Evolutionary conservation across 2,888 invertebrate genomes (phyloP).

Genomic region (Campoplex nolae): DNA sequence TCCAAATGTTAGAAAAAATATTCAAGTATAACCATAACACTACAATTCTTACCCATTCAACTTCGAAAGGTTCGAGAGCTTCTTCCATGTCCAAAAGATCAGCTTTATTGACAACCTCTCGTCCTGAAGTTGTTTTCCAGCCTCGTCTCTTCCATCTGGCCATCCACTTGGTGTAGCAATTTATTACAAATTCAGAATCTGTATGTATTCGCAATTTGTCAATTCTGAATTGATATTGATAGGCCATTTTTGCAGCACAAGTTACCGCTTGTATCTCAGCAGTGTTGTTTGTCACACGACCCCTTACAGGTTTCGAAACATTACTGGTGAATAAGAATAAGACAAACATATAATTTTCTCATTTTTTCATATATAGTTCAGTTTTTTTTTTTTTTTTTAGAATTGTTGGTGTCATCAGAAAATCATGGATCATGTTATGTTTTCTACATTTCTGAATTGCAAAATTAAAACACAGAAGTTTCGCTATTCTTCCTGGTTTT

Average conservation of each 20-base stretch:
- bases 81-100: slow-evolving; percentile 93
- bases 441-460: too few species aligned
- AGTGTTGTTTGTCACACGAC: slow-evolving; percentile 96
- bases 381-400: background rate
- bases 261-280: slow-evolving; percentile 98
- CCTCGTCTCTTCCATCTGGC: slow-evolving; percentile 94
- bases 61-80: slow-evolving; percentile 86
- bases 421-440: too few species aligned
- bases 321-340: slow-evolving; percentile 86
- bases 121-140: slow-evolving; percentile 91
- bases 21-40: too few species aligned
- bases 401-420: background rate
- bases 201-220: slow-evolving; percentile 92
- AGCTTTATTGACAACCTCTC: slow-evolving; percentile 93
- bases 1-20: too few species aligned
- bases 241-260: slow-evolving; percentile 90
- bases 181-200: slow-evolving; percentile 96
- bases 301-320: slow-evolving; percentile 91
- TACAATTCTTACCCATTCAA: slow-evolving; percentile 89
- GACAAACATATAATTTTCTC: background rate
- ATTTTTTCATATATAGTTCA: background rate
- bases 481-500: too few species aligned
- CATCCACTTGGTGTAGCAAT: slow-evolving; percentile 95
- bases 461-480: too few species aligned
- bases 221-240: slow-evolving; percentile 85